Conservation (phyloP, 2,113 vertebrate genomes). For the Zeus faber region DNA sequence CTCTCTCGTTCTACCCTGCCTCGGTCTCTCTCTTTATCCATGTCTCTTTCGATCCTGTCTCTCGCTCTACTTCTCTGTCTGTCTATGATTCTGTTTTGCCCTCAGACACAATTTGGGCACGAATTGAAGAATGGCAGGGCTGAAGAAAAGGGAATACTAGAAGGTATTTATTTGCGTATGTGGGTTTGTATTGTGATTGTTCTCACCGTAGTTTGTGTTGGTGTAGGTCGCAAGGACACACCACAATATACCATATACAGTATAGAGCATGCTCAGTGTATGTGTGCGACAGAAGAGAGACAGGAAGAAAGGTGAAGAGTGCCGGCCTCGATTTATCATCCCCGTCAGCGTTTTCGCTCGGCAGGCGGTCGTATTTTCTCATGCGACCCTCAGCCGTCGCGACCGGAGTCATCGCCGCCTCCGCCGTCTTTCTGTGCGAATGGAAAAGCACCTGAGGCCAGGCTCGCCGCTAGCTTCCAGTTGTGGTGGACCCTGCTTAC, state of each 20-base stretch:
- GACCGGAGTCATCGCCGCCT: background rate
- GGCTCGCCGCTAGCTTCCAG: background rate
- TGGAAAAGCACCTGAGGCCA: background rate
- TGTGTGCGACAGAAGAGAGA: background rate
- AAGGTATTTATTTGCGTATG: slow-evolving; percentile 1
- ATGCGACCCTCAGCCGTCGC: background rate
- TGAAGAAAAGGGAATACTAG: no score
- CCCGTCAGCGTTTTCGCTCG: background rate
- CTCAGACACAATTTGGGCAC: no score
- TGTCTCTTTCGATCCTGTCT: background rate
- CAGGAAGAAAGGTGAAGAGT: background rate
- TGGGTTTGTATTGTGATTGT: no score
- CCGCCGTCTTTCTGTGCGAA: background rate
- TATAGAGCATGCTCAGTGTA: no score
- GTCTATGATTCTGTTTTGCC: no score
- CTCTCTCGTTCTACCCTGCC: background rate
- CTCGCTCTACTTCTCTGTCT: no score
- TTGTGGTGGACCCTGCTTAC: slow-evolving; percentile 23
- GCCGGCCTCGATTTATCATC: background rate
- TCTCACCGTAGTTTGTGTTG: no score
- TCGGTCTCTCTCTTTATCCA: background rate
- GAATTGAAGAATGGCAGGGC: no score
- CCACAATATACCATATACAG: no score
- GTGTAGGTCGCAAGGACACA: no score
- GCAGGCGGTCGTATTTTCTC: background rate